Evolutionary conservation across 2,797 vertebrate genomes (phyloP), one percentile per base, ranked within the genome.

Genomic region (Cynodonichthys magdalenae): DNA sequence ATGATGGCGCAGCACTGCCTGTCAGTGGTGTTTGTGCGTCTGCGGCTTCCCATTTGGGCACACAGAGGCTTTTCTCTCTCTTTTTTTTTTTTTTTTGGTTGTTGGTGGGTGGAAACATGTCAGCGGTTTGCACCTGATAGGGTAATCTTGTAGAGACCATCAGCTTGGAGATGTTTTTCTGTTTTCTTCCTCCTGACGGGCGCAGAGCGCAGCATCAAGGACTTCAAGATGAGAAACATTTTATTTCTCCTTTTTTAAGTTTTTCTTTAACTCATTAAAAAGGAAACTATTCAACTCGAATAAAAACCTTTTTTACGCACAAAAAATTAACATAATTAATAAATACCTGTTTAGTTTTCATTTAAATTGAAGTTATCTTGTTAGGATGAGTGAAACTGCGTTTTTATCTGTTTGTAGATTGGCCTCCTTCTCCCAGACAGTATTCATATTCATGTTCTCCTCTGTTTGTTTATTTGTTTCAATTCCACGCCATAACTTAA

Each of bases 121-220:
- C 91, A 90, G 92, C 83, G 90, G 89, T 92, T 92, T 93, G 92
- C 92, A 94, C 93, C 93, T 94, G 93, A 94, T 94, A 94, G 94
- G 93, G 87, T 91, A 84, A 93, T 92, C 90, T 76, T 72, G 59
- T 64, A 84, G 82, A 87, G 87, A 90, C 87, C 92, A 92, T 92
- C 87, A 80, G 84, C 80, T 59, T 59, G 69, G 69, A 84, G 79
- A 87, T 68, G 20, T 51, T 74, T 81, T 60, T 66, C 81, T 61
- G 34, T 66, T 59, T 74, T 81, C 59, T 73, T 57, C 66, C 80
- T 63, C 58, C 63, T 57, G 54, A 36, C 9, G 77, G 71, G 78
- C 79, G 79, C 74, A 81, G 81, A 82, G 63, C 53, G 65, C 73
- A 57, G 73, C 69, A 74, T 59, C 69, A 29, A 71, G 64, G 59